Percentiles rank a stretch among this genome's conserved stretches.
phyloP scores from a whole-genome alignment of 1,140 invertebrate species.

The Neodiprion pinetum region DNA sequence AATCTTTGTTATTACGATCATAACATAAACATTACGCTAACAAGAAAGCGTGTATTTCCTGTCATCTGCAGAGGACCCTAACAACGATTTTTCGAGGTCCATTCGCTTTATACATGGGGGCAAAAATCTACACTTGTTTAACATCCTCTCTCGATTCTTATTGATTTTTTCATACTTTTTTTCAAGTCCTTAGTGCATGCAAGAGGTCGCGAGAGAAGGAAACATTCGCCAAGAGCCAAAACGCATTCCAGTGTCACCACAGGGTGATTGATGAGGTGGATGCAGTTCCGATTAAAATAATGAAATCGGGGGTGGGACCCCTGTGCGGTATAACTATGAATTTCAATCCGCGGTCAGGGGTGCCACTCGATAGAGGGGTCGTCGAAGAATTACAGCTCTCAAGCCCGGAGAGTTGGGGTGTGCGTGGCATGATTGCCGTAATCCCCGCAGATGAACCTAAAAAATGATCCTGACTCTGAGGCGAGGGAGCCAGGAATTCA shows the following conservation, averaged over 20 bases:
- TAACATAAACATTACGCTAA: too few relatives aligned
- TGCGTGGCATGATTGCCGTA: conserved; percentile 49
- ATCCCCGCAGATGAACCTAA: conserved; percentile 47
- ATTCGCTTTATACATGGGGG: too few relatives aligned
- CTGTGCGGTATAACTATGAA: conserved; percentile 49
- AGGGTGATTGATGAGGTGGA: neutral
- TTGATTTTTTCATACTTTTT: too few relatives aligned
- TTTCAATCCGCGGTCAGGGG: conserved; percentile 62
- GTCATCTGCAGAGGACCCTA: too few relatives aligned
- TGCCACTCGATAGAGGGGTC: conserved; percentile 44
- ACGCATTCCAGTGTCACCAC: neutral
- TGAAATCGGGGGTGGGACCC: conserved; percentile 52
- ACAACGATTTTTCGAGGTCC: too few relatives aligned
- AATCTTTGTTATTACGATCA: too few relatives aligned
- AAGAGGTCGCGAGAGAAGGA: too few relatives aligned
- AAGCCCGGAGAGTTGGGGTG: conserved; percentile 41
- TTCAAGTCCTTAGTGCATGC: too few relatives aligned
- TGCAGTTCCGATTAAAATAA: conserved; percentile 51
- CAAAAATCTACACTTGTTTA: too few relatives aligned
- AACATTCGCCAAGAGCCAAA: neutral
- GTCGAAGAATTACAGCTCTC: conserved; percentile 39
- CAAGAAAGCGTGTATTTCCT: too few relatives aligned
- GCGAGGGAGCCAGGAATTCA: conserved; percentile 20
- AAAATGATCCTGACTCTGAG: conserved; percentile 49
- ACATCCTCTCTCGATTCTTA: too few relatives aligned